Evolutionary conservation across 2,888 invertebrate species (phyloP), one percentile per base, ranked within the genome.

Genomic region (Pteria penguin): DNA sequence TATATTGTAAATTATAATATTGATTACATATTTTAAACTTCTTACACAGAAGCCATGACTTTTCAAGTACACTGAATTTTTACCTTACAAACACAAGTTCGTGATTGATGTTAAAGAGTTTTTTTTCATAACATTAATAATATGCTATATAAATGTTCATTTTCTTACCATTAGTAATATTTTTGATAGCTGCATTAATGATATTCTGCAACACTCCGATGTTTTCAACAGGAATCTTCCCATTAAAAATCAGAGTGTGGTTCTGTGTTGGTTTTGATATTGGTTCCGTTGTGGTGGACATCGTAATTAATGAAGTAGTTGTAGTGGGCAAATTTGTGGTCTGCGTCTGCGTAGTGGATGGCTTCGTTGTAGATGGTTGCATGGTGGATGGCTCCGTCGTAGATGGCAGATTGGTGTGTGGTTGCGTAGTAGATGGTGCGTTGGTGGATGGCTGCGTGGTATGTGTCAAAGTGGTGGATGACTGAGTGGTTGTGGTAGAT

Each of bases 81-180:
- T n/a, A n/a, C n/a, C n/a, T n/a, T n/a, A n/a, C n/a, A n/a, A n/a
- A n/a, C n/a, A n/a, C n/a, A n/a, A n/a, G n/a, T n/a, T n/a, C n/a
- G n/a, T n/a, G n/a, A n/a, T n/a, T n/a, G n/a, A n/a, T n/a, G n/a
- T n/a, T n/a, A n/a, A n/a, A n/a, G n/a, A n/a, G n/a, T n/a, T n/a
- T n/a, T n/a, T n/a, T n/a, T n/a, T n/a, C n/a, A n/a, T n/a, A n/a
- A n/a, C n/a, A n/a, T n/a, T n/a, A n/a, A n/a, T n/a, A n/a, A n/a
- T n/a, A n/a, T n/a, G n/a, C n/a, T n/a, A n/a, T n/a, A n/a, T n/a
- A n/a, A n/a, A n/a, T n/a, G n/a, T n/a, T n/a, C n/a, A n/a, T n/a
- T n/a, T n/a, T n/a, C n/a, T n/a, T 68, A 68, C 68, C 68, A 57
- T 68, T 31, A 11, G 55, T 26, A 24, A 57, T 57, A 65, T 65